Evolutionary conservation across 2,888 invertebrate species (phyloP).

Genomic region (Caenorhabditis wallacei): DNA sequence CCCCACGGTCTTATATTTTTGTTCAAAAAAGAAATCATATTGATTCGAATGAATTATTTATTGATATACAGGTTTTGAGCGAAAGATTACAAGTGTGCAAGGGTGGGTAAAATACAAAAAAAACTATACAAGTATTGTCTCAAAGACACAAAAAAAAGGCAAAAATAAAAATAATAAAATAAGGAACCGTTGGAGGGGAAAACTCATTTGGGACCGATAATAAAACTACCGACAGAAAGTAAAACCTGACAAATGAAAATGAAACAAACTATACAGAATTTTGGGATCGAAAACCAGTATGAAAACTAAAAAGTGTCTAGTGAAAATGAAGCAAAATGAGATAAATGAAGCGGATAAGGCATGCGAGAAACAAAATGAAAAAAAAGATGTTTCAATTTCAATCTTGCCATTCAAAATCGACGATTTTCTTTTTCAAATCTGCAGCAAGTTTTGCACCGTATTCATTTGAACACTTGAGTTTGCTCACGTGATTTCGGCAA

Average conservation of each 20-base stretch:
- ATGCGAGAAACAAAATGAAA: background rate
- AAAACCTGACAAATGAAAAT: slow-evolving; percentile 36
- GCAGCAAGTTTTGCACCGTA: slow-evolving; percentile 72
- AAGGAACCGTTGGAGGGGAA: slow-evolving; percentile 28
- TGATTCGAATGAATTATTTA: slow-evolving; percentile 2
- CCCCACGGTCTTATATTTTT: slow-evolving; percentile 10
- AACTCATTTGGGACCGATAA: slow-evolving; percentile 41
- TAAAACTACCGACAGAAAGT: slow-evolving; percentile 12
- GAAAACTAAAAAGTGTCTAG: slow-evolving; percentile 55
- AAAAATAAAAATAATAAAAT: slow-evolving; percentile 10
- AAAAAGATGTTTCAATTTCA: slow-evolving; percentile 26
- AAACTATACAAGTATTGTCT: slow-evolving; percentile 45
- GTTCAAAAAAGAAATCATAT: background rate
- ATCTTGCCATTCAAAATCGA: slow-evolving; percentile 77
- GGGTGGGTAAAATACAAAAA: slow-evolving; percentile 20
- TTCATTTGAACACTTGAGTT: slow-evolving; percentile 71
- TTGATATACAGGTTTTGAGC: slow-evolving; percentile 10
- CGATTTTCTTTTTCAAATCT: slow-evolving; percentile 75
- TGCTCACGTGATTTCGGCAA: slow-evolving; percentile 73
- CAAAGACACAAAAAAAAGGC: background rate
- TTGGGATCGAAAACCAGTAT: slow-evolving; percentile 29
- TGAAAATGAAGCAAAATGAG: slow-evolving; percentile 14
- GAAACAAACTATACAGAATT: slow-evolving; percentile 36
- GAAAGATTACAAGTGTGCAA: slow-evolving; percentile 13
- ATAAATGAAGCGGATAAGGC: slow-evolving; percentile 43